Base-by-base conservation (phyloP, 2,113 vertebrate species). In the Mungos mungo region DNA sequence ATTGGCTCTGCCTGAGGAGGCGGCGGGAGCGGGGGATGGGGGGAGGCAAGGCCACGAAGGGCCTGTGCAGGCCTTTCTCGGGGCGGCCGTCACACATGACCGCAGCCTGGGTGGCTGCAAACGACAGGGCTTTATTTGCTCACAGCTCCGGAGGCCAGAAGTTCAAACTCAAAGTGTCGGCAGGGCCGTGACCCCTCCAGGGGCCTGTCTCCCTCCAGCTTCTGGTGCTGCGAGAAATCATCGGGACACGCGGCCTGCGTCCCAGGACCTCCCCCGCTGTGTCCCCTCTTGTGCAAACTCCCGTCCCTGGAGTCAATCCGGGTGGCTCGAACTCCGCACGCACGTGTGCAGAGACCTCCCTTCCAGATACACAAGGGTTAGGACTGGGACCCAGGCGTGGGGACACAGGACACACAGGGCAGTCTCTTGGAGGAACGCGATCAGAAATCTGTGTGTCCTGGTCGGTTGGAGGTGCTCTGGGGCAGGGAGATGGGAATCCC, bases 1-100 rank as follows among this genome's bases (percentile, higher is more conserved):
- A 0, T 14, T 0, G 27, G 79, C 21, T 45, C n/a, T 29, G 38
- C 16, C 2, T 3, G n/a, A 33, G 41, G 54, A 82, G 54, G 45
- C 35, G 29, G n/a, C 0, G 0, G 4, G 68, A n/a, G 80, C 0
- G 7, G n/a, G 29, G 2, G 47, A 2, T 1, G 27, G 54, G 52
- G 21, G 1, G 14, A 2, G 8, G 63, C 63, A 2, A 9, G 72
- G n/a, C 65, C 12, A 8, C 0, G 1, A 1, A 47, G 14, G 81
- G 47, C 16, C 81, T 21, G 2, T 3, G 33, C 1, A 7, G 33
- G 0, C 4, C 18, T 5, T 8, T 68, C 45, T 68, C 16, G 57
- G 23, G 35, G 68, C 25, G 7, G 18, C 25, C 0, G 52, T 47
- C 14, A 76, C 84, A 7, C 5, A 60, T 27, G 1, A 8, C 77